phyloP scores from a whole-genome alignment of 2,797 vertebrate species.

The Premnoplex brunnescens region DNA sequence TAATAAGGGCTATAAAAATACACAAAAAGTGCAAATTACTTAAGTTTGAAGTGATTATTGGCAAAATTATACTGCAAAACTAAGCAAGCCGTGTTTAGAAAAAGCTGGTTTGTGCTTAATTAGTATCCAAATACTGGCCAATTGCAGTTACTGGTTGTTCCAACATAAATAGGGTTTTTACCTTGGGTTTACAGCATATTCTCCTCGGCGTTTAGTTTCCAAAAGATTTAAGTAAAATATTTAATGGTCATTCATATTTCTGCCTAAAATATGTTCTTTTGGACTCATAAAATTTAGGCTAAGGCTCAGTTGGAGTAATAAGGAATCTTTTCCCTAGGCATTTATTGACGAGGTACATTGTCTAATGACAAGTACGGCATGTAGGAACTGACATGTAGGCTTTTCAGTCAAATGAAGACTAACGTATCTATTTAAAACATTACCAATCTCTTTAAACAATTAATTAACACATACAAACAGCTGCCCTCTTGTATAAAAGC shows the following conservation, averaged over 20 bases:
- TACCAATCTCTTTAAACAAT: neutral
- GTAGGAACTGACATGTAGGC: fast-evolving
- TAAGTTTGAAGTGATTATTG: neutral
- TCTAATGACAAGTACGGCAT: neutral
- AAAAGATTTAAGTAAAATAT: neutral
- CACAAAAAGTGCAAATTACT: neutral
- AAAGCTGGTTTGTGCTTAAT: neutral
- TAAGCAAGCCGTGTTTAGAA: neutral
- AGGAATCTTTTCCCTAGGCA: neutral
- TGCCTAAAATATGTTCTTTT: neutral
- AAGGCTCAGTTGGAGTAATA: neutral
- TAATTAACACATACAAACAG: neutral
- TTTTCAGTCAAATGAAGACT: neutral
- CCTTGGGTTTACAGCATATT: neutral
- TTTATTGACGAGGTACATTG: neutral
- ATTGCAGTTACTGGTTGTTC: neutral
- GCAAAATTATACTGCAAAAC: neutral
- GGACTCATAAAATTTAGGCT: neutral
- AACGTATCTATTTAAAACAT: neutral
- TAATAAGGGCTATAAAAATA: neutral
- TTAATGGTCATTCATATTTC: neutral
- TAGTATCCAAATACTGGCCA: neutral
- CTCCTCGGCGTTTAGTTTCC: neutral
- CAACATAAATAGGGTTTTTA: neutral
- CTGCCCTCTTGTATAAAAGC: neutral